Percentiles rank a stretch among this genome's conserved stretches.
These are phyloP conservation scores for Taurulus bubalis DNA, from an alignment of 2,113 vertebrate genomes.

Conservation along the genomic window DNA sequence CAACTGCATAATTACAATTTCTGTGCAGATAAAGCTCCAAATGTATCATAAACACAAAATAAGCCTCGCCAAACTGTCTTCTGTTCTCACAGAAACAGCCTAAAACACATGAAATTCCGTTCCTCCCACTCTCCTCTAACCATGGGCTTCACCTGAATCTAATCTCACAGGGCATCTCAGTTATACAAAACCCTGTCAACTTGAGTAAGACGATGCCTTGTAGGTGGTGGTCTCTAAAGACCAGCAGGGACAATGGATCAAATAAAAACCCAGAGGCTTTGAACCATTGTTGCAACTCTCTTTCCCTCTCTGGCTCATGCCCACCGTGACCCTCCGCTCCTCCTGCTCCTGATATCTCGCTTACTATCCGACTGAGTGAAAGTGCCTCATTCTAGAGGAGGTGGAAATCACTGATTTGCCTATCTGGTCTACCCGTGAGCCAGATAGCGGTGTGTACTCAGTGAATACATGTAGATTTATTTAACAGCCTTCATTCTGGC, in stretches of 20 bases:
- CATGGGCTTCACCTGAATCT: conserved; percentile 70
- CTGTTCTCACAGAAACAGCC: conserved; percentile 24
- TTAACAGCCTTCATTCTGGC: conserved; percentile 19
- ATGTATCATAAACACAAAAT: conserved; percentile 16
- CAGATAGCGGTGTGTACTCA: conserved; percentile 38
- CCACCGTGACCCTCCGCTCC: conserved; percentile 54
- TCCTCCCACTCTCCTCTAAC: conserved; percentile 40
- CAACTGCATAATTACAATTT: conserved; percentile 25
- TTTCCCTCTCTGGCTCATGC: conserved; percentile 58
- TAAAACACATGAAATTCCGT: conserved; percentile 49
- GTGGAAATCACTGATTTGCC: conserved; percentile 42
- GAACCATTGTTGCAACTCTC: conserved; percentile 78
- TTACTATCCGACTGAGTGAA: conserved; percentile 62
- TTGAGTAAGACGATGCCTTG: conserved; percentile 81
- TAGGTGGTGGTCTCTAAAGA: conserved; percentile 80
- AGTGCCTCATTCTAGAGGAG: conserved; percentile 56
- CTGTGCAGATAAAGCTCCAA: conserved; percentile 26
- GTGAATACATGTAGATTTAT: conserved; percentile 38
- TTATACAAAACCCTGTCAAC: conserved; percentile 72
- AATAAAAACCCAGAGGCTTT: conserved; percentile 78
- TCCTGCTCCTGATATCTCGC: conserved; percentile 43
- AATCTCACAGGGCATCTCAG: conserved; percentile 75
- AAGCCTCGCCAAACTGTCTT: conserved; percentile 3
- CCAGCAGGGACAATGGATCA: conserved; percentile 81
- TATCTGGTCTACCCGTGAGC: conserved; percentile 58